Percentiles rank a stretch among this genome's conserved stretches.
phyloP scores from a whole-genome alignment of 2,888 invertebrate genomes.

The Chymomyza procnemis region DNA sequence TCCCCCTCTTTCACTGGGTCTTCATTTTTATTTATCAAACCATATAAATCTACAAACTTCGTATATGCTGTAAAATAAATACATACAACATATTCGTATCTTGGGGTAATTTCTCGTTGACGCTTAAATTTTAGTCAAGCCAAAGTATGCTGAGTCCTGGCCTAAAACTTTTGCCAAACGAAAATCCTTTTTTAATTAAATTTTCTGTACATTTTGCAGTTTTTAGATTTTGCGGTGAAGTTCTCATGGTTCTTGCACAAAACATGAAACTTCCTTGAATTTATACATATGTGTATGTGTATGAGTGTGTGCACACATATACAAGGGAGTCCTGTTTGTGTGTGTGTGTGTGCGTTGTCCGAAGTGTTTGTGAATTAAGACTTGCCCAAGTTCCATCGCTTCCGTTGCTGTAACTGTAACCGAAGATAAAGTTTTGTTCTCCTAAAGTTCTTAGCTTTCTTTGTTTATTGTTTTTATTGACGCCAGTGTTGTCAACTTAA shows the following conservation, averaged over 20 bases:
- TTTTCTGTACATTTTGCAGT: constrained; percentile 70
- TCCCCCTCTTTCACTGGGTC: too few relatives aligned
- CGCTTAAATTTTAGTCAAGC: background rate
- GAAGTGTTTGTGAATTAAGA: background rate
- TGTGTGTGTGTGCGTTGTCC: background rate
- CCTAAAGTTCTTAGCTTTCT: constrained; percentile 42
- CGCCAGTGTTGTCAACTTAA: constrained; percentile 59
- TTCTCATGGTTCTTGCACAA: background rate
- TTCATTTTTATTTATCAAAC: too few relatives aligned
- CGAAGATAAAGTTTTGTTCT: constrained; percentile 62
- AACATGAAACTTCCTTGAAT: background rate
- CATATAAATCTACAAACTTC: background rate
- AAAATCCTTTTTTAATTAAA: constrained; percentile 70
- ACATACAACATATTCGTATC: background rate
- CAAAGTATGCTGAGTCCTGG: constrained; percentile 17
- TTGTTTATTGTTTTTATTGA: constrained; percentile 14
- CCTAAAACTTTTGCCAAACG: constrained; percentile 61
- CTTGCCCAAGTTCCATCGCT: background rate
- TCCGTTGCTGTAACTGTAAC: constrained; percentile 43
- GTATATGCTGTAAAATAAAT: background rate
- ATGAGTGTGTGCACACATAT: background rate
- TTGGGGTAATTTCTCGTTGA: background rate
- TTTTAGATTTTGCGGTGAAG: constrained; percentile 54
- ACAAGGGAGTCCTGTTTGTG: background rate
- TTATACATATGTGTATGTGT: background rate